Evolutionary conservation across 2,797 vertebrate genomes (phyloP).

Genomic region (Artibeus lituratus): DNA sequence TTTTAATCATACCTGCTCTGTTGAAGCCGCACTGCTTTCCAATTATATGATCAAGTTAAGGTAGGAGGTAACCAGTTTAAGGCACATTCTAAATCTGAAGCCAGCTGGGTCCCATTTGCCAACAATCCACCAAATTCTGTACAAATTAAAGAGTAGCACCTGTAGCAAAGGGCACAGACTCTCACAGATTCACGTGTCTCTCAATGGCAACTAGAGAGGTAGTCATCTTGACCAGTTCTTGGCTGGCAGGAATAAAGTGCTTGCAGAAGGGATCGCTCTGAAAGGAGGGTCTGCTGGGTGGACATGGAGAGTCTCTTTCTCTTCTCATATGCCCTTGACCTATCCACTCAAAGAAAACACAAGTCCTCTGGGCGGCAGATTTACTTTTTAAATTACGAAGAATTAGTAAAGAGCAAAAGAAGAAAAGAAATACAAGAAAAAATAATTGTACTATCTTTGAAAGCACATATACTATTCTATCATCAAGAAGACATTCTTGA

Average conservation of each 20-base stretch:
- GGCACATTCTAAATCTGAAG: conserved; percentile 43
- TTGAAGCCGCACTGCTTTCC: conserved; percentile 12
- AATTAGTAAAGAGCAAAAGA: not conserved
- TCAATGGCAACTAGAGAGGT: not conserved
- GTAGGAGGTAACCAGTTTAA: conserved; percentile 49
- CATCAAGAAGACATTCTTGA: conserved; percentile 67
- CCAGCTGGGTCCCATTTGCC: conserved; percentile 28
- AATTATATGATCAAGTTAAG: conserved; percentile 50
- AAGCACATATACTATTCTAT: not conserved
- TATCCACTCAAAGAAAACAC: not conserved
- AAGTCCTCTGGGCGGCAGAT: not conserved
- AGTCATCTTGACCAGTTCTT: not conserved
- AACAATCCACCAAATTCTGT: conserved; percentile 4
- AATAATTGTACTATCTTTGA: not conserved
- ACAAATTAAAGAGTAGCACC: not conserved
- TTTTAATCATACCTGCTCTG: conserved; percentile 45
- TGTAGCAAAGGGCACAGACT: not conserved
- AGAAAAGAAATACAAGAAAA: not conserved
- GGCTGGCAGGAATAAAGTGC: not conserved
- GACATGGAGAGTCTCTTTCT: conserved; percentile 52
- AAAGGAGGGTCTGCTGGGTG: not conserved
- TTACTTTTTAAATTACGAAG: not conserved
- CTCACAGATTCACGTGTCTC: not conserved
- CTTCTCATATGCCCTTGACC: not conserved
- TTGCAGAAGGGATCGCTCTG: no score